Evolutionary conservation across 1,140 invertebrate species (phyloP).

Genomic region (Linepithema humile): DNA sequence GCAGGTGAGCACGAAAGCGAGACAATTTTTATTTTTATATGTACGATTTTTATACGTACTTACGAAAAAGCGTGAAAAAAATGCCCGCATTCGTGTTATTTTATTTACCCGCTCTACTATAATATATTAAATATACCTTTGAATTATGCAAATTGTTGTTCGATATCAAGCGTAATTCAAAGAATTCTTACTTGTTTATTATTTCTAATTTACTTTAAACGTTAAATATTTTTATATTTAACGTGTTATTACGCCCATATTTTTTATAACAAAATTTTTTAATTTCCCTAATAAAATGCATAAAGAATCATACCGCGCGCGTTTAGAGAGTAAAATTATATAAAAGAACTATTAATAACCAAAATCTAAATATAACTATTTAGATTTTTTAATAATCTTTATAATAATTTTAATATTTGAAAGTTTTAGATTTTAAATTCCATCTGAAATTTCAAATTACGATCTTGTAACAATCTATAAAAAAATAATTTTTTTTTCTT

Average conservation of each 20-base stretch:
- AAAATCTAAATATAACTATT: too few relatives aligned
- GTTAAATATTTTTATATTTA: slow-evolving; percentile 68
- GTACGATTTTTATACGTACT: too few relatives aligned
- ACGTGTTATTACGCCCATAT: slow-evolving; percentile 61
- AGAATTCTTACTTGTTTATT: slow-evolving; percentile 51
- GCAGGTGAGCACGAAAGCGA: slow-evolving; percentile 21
- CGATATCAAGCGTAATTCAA: slow-evolving; percentile 56
- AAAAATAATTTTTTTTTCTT: not conserved
- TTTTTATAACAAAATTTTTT: slow-evolving; percentile 3
- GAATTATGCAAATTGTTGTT: slow-evolving; percentile 42
- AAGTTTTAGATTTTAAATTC: too few relatives aligned
- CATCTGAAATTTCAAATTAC: too few relatives aligned
- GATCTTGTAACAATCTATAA: too few relatives aligned
- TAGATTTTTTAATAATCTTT: too few relatives aligned
- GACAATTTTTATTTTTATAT: not conserved
- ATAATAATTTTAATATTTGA: too few relatives aligned
- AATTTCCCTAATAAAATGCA: too few relatives aligned
- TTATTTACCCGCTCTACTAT: not conserved
- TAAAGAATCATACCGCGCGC: too few relatives aligned
- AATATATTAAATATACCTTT: slow-evolving; percentile 21
- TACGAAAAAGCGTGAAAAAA: not conserved
- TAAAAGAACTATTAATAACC: too few relatives aligned
- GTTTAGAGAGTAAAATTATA: too few relatives aligned
- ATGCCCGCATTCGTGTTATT: slow-evolving; percentile 23
- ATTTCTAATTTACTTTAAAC: slow-evolving; percentile 61